Conservation (phyloP, 2,113 vertebrate species). For the Bujurquina vittata region DNA sequence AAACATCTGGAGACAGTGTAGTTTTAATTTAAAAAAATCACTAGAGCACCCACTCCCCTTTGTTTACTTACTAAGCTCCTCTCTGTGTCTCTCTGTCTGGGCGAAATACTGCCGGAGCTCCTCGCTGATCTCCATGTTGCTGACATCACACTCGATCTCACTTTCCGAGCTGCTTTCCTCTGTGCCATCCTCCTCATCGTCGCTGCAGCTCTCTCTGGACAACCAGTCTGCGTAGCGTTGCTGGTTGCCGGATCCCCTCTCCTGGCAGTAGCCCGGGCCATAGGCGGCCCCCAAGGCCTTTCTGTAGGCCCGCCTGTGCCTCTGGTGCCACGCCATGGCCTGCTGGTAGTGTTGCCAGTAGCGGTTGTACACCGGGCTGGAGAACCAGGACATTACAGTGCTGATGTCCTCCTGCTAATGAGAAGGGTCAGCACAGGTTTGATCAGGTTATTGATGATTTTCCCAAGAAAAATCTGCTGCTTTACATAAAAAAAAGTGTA, state of each 20-base stretch:
- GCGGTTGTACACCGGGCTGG: slow-evolving; percentile 79
- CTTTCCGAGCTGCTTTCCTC: slow-evolving; percentile 70
- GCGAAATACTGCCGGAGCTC: slow-evolving; percentile 95
- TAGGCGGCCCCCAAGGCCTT: slow-evolving; percentile 82
- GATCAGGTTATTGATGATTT: background rate
- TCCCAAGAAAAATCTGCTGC: background rate
- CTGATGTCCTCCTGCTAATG: slow-evolving; percentile 34
- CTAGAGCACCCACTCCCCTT: background rate
- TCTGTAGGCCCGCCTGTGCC: slow-evolving; percentile 85
- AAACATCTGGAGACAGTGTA: background rate
- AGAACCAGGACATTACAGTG: slow-evolving; percentile 78
- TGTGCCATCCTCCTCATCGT: slow-evolving; percentile 60
- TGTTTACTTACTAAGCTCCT: slow-evolving; percentile 88
- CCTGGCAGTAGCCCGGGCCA: slow-evolving; percentile 24
- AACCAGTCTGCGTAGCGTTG: slow-evolving; percentile 70
- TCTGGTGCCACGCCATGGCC: slow-evolving; percentile 89
- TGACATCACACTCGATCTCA: slow-evolving; percentile 89
- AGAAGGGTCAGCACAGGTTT: background rate
- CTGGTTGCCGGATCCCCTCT: slow-evolving; percentile 5
- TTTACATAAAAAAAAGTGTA: background rate
- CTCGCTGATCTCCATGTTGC: slow-evolving; percentile 95
- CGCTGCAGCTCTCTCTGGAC: slow-evolving; percentile 6
- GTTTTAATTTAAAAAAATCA: background rate
- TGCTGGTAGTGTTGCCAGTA: slow-evolving; percentile 94
- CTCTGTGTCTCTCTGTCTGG: slow-evolving; percentile 88